Conservation (phyloP, 2,888 invertebrate genomes). For the Eupithecia subumbrata region DNA sequence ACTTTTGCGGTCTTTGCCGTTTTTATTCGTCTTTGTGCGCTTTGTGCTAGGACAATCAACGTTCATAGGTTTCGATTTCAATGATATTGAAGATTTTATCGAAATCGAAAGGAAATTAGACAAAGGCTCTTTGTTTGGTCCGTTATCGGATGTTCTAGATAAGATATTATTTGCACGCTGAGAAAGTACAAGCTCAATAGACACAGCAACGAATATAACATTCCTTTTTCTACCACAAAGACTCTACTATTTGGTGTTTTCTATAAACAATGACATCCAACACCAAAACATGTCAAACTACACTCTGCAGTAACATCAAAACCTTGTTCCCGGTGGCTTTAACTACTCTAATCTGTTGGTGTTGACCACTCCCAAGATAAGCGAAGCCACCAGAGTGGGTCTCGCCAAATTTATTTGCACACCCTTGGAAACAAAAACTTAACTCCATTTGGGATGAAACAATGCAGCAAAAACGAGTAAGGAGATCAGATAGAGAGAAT, state of each 20-base stretch:
- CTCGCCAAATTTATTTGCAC: constrained; percentile 76
- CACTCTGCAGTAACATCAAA: constrained; percentile 52
- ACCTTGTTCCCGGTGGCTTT: constrained; percentile 60
- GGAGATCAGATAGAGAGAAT: constrained; percentile 79
- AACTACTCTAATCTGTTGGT: constrained; percentile 67
- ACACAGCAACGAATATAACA: background rate
- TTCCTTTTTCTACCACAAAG: background rate
- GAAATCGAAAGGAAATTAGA: constrained; percentile 78
- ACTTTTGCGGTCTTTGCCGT: constrained; percentile 44
- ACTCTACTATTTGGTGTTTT: background rate
- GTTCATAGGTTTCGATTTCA: constrained; percentile 80
- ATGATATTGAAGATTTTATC: constrained; percentile 80
- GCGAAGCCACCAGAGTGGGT: constrained; percentile 58
- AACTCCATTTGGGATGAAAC: constrained; percentile 67
- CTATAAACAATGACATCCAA: constrained; percentile 1
- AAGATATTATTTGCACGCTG: constrained; percentile 22
- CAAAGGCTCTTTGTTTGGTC: constrained; percentile 54
- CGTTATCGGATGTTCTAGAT: constrained; percentile 22
- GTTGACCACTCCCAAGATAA: constrained; percentile 65
- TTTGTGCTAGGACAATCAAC: constrained; percentile 79
- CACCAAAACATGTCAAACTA: constrained; percentile 9
- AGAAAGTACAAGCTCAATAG: background rate
- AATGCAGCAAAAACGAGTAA: constrained; percentile 76
- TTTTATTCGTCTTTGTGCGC: constrained; percentile 76
- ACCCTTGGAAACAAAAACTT: constrained; percentile 75